Evolutionary conservation across 2,113 vertebrate species (phyloP), one percentile per base, ranked within the genome.

Genomic region (Archilochus colubris): DNA sequence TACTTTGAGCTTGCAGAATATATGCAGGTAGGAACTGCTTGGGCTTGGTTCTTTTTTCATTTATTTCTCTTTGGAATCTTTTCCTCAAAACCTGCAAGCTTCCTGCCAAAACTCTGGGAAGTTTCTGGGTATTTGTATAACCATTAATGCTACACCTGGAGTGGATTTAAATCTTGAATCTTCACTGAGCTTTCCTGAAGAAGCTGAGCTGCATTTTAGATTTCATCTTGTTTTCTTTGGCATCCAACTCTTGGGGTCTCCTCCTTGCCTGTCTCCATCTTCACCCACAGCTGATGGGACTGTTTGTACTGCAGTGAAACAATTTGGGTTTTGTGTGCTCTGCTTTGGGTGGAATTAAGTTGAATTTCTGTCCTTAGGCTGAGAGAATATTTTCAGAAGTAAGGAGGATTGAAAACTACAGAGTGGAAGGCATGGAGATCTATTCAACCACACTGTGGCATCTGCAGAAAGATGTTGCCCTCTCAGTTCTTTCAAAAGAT

Each of bases 381-480:
- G 99, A 99, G 97, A 98, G 99, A 82, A 97, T 99, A 95, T 99
- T 99, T 94, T 98, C 98, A 12, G 99, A 99, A 96, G 99, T 99
- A 28, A 98, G 99, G 40, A 98, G 99, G 84, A 99, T 99, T 86
- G 99, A 99, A 94, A 99, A 98, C 77, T 99, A 99, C 93, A 96
- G 99, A 91, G 99, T 99, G 3, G 99, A 99, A 91, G 99, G 99
- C 69, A 99, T 99, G 99, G 99, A 99, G 96, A 99, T 99, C 84
- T 99, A 99, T 67, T 99, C 99, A 1, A 99, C 99, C 19, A 99
- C 99, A 0, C 98, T 99, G 75, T 99, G 99, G 99, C 99, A 99
- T 93, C 98, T 99, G 88, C 99, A 99, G 95, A 99, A 99, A 66
- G 99, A 99, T 58, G 99, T 99, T 46, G 99, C 99, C 1, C 98